Conservation (phyloP, 2,113 vertebrate genomes). For the Alaudala cheleensis region DNA sequence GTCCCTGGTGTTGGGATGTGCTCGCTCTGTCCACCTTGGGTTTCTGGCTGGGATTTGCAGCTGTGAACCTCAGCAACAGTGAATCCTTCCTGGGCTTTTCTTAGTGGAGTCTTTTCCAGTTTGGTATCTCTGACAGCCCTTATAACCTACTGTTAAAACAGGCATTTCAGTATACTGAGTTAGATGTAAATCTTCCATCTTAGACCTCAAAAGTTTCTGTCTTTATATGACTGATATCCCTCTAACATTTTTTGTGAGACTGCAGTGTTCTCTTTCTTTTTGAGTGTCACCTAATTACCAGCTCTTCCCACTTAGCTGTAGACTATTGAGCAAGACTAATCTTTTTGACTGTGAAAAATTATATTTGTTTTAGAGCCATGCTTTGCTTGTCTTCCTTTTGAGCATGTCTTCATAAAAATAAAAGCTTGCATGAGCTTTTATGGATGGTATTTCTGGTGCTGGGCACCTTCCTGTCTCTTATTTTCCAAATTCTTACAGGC, state of each 20-base stretch:
- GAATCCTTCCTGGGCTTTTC: neutral
- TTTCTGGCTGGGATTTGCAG: neutral
- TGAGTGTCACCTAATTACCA: constrained; percentile 7
- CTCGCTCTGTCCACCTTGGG: fast-evolving
- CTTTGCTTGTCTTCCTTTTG: constrained; percentile 45
- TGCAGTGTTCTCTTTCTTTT: neutral
- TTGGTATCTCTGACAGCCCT: neutral
- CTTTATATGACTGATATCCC: neutral
- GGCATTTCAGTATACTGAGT: neutral
- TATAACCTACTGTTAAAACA: neutral
- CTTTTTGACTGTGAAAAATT: constrained; percentile 58
- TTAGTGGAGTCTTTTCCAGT: neutral
- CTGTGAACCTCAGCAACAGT: neutral
- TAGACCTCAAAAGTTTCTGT: neutral
- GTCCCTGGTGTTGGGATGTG: neutral
- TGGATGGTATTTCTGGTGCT: neutral
- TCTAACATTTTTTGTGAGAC: neutral
- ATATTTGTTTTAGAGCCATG: constrained; percentile 47
- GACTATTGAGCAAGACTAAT: constrained; percentile 61
- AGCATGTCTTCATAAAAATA: constrained; percentile 52
- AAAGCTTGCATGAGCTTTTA: constrained; percentile 3
- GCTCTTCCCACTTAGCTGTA: constrained; percentile 38
- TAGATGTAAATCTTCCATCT: neutral
- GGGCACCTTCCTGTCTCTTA: neutral
- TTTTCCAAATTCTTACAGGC: neutral